Evolutionary conservation across 2,888 invertebrate species (phyloP).

Genomic region (Perizoma affinitatum): DNA sequence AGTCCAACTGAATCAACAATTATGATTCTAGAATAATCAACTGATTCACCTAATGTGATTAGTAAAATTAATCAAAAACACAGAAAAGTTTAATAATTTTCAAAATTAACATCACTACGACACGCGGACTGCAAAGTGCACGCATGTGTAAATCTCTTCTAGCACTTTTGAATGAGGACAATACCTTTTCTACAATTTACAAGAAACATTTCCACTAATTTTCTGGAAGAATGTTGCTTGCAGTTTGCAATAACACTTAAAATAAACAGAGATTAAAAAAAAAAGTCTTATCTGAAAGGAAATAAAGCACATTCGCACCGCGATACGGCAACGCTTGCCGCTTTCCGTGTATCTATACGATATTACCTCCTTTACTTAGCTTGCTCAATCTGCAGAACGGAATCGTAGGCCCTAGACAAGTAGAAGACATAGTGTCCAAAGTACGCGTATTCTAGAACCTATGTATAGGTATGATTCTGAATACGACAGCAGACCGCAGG

Average conservation of each 20-base stretch:
- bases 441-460: too few relatives aligned
- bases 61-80: constrained; percentile 54
- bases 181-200: constrained; percentile 39
- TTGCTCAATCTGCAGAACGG: constrained; percentile 64
- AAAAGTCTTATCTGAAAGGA: constrained; percentile 43
- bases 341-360: constrained; percentile 71
- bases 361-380: constrained; percentile 56
- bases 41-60: constrained; percentile 5
- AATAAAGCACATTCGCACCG: constrained; percentile 71
- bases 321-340: constrained; percentile 78
- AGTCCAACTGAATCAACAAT: background rate
- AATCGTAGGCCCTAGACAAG: constrained; percentile 28
- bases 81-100: constrained; percentile 52
- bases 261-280: constrained; percentile 38
- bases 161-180: constrained; percentile 61
- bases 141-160: constrained; percentile 76
- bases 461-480: too few relatives aligned
- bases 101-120: constrained; percentile 72
- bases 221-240: constrained; percentile 77
- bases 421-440: background rate
- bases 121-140: constrained; percentile 77
- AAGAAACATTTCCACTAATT: constrained; percentile 63
- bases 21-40: constrained; percentile 1
- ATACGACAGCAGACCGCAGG: too few relatives aligned
- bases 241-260: constrained; percentile 65